These are phyloP conservation scores for Fregata magnificens DNA, from an alignment of 2,113 vertebrate species.

Conservation along the genomic window DNA sequence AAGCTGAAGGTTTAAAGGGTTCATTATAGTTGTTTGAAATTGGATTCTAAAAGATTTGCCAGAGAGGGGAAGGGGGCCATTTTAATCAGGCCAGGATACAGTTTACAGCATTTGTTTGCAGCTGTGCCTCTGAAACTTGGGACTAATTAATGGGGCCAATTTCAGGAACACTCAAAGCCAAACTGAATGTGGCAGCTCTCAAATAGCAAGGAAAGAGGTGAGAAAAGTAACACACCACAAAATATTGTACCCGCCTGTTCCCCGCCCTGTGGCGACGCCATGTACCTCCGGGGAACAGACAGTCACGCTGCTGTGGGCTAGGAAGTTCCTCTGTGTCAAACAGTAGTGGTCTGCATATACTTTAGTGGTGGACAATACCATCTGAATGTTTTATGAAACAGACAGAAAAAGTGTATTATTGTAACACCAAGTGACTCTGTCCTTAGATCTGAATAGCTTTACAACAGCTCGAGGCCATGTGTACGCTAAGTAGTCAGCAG, in stretches of 20 bases:
- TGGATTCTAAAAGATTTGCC: not conserved
- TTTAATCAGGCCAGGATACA: not conserved
- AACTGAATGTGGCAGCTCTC: not conserved
- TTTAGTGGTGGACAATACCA: not conserved
- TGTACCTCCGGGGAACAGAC: not conserved
- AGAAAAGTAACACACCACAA: not conserved
- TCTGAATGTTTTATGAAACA: not conserved
- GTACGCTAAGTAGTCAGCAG: not conserved
- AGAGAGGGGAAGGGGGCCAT: not conserved
- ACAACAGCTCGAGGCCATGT: not conserved
- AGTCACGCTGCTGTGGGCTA: rapidly evolving
- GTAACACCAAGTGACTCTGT: not conserved
- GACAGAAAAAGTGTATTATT: not conserved
- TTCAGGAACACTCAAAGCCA: not conserved
- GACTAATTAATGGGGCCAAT: not conserved
- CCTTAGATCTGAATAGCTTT: not conserved
- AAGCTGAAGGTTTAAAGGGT: not conserved
- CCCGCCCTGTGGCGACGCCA: rapidly evolving
- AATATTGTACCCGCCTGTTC: not conserved
- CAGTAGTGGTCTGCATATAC: rapidly evolving
- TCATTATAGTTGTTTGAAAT: not conserved
- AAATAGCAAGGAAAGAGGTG: not conserved
- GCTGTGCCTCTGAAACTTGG: not conserved
- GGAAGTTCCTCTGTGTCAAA: not conserved
- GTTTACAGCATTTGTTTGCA: not conserved